Conservation (phyloP, 2,797 vertebrate genomes). For the Kryptopterus vitreolus region DNA sequence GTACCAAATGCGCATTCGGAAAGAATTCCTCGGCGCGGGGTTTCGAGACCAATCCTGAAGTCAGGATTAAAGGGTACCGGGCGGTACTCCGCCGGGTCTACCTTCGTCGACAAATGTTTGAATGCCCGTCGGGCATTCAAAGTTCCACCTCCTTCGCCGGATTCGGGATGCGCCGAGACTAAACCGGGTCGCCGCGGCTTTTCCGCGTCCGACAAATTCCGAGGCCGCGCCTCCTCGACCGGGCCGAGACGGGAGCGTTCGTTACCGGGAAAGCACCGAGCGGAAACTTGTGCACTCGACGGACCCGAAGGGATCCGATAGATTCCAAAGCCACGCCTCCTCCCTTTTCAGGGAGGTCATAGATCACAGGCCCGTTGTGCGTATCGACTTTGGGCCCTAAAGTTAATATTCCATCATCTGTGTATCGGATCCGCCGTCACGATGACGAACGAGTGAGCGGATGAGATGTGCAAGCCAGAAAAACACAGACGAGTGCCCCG, state of each 20-base stretch:
- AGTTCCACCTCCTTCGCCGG: neutral
- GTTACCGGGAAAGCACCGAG: neutral
- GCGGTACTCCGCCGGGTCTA: too few relatives aligned
- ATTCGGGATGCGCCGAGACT: too few relatives aligned
- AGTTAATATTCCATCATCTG: conserved; percentile 54
- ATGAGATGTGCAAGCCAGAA: conserved; percentile 17
- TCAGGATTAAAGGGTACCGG: too few relatives aligned
- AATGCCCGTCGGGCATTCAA: too few relatives aligned
- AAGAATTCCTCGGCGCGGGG: too few relatives aligned
- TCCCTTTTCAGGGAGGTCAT: neutral
- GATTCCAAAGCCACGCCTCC: neutral
- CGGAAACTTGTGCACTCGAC: neutral
- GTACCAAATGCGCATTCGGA: too few relatives aligned
- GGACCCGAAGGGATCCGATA: neutral
- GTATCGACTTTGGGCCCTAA: conserved; percentile 47
- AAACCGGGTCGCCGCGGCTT: too few relatives aligned
- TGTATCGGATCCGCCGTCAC: conserved; percentile 48
- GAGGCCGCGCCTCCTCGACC: neutral
- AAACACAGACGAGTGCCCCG: neutral
- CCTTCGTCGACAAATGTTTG: too few relatives aligned
- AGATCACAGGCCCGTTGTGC: conserved; percentile 8
- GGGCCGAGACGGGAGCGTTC: neutral
- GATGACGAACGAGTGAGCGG: conserved; percentile 37
- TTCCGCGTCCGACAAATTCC: neutral
- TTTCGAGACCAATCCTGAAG: too few relatives aligned